Evolutionary conservation across 2,113 vertebrate genomes (phyloP).

Genomic region (Bos indicus): DNA sequence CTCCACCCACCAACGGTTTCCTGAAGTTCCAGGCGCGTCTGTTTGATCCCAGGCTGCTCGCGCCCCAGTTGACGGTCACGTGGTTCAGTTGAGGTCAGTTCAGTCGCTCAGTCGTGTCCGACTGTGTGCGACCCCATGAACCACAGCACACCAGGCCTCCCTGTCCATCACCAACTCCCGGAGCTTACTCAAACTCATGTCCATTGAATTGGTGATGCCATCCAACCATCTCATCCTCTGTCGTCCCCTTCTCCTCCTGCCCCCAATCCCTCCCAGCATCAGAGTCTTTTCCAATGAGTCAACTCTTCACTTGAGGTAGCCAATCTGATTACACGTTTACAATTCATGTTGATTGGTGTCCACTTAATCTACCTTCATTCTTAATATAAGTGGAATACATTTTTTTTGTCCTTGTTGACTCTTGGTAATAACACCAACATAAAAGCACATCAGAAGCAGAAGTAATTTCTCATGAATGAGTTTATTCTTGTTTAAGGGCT

Average conservation of each 20-base stretch:
- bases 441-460: too few relatives aligned
- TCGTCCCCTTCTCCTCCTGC: not conserved
- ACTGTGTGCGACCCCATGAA: not conserved
- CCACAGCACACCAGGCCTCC: not conserved
- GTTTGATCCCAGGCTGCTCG: not conserved
- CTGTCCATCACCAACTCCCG: not conserved
- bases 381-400: too few relatives aligned
- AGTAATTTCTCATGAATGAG: too few relatives aligned
- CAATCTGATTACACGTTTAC: not conserved
- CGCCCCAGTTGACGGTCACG: fast-evolving
- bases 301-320: not conserved
- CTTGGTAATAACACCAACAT: too few relatives aligned
- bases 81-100: too few relatives aligned
- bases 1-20: not conserved
- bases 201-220: not conserved
- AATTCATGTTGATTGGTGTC: too few relatives aligned
- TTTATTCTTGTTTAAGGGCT: too few relatives aligned
- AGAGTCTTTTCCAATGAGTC: too few relatives aligned
- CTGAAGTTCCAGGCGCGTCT: not conserved
- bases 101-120: too few relatives aligned
- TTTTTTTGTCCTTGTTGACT: too few relatives aligned
- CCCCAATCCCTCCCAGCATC: not conserved
- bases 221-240: not conserved
- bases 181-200: not conserved
- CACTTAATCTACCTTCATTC: not conserved